Evolutionary conservation across 2,888 invertebrate genomes (phyloP).

Genomic region (Drosophila vallismaia): DNA sequence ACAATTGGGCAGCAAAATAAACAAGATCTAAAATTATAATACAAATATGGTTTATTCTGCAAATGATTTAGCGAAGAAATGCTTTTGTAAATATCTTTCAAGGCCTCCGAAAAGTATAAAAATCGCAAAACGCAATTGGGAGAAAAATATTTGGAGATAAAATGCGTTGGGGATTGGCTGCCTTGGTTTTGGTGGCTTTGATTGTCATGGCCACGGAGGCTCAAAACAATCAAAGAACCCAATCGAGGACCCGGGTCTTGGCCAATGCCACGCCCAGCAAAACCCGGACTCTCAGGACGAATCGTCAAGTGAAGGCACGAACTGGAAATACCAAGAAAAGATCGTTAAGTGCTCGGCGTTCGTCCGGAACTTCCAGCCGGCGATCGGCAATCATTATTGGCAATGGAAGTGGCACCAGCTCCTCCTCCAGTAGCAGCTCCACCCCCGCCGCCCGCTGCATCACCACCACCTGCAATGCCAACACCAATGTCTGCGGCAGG

Average conservation of each 20-base stretch:
- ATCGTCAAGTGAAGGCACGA: not conserved
- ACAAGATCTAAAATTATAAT: not conserved
- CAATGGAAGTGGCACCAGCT: not conserved
- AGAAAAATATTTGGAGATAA: not conserved
- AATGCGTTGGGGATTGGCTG: constrained; percentile 32
- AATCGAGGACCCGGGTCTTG: constrained; percentile 2
- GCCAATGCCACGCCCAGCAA: not conserved
- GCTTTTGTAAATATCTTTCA: constrained; percentile 28
- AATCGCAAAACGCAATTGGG: not conserved
- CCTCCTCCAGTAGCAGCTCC: constrained; percentile 7
- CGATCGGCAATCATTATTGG: constrained; percentile 4
- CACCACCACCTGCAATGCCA: constrained; percentile 9
- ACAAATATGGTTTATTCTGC: constrained; percentile 10
- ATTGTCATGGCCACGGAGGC: constrained; percentile 30
- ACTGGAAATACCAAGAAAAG: not conserved
- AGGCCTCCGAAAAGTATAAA: constrained; percentile 32
- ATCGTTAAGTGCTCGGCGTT: not conserved
- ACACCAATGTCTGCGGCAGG: constrained; percentile 29
- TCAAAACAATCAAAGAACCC: constrained; percentile 16
- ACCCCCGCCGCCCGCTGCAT: constrained; percentile 27
- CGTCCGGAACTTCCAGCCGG: not conserved
- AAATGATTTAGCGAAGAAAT: constrained; percentile 13
- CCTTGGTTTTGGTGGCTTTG: constrained; percentile 29
- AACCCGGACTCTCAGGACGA: not conserved
- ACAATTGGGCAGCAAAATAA: constrained; percentile 16